Evolutionary conservation across 2,797 vertebrate genomes (phyloP).

Genomic region (Acanthurus lineatus): DNA sequence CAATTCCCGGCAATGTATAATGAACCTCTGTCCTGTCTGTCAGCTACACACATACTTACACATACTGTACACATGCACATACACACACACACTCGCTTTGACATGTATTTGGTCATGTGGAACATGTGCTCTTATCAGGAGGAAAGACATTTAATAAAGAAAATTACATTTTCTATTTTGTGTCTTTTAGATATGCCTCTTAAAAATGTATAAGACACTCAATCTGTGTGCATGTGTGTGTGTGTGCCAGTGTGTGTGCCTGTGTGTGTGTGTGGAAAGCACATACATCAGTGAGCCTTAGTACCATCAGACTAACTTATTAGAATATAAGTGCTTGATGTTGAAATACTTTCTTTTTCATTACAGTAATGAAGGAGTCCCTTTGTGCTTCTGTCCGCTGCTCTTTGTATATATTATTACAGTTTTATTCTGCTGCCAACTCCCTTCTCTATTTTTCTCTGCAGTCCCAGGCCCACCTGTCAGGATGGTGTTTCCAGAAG

Average conservation of each 20-base stretch:
- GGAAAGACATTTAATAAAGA: slow-evolving; percentile 41
- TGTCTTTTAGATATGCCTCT: slow-evolving; percentile 54
- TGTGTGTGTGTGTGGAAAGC: slow-evolving; percentile 1
- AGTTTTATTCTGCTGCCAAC: slow-evolving; percentile 49
- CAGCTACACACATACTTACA: slow-evolving; percentile 41
- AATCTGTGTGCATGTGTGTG: not conserved
- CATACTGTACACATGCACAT: slow-evolving; percentile 38
- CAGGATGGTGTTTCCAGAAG: slow-evolving; percentile 95
- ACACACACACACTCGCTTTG: slow-evolving; percentile 18
- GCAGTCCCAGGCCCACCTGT: slow-evolving; percentile 93
- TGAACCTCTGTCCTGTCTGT: slow-evolving; percentile 67
- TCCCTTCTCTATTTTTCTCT: slow-evolving; percentile 47
- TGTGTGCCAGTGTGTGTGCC: slow-evolving; percentile 2
- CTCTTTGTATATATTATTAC: slow-evolving; percentile 37
- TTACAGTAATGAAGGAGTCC: slow-evolving; percentile 8
- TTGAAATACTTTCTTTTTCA: slow-evolving; percentile 29
- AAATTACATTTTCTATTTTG: slow-evolving; percentile 70
- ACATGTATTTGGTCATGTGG: slow-evolving; percentile 68
- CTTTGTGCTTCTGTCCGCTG: slow-evolving; percentile 29
- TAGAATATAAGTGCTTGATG: slow-evolving; percentile 36
- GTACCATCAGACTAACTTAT: slow-evolving; percentile 18
- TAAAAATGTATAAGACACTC: slow-evolving; percentile 54
- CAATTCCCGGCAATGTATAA: slow-evolving; percentile 73
- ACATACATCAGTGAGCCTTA: slow-evolving; percentile 24
- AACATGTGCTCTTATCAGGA: slow-evolving; percentile 74